Evolutionary conservation across 2,113 vertebrate species (phyloP).

Genomic region (Bombycilla garrulus): DNA sequence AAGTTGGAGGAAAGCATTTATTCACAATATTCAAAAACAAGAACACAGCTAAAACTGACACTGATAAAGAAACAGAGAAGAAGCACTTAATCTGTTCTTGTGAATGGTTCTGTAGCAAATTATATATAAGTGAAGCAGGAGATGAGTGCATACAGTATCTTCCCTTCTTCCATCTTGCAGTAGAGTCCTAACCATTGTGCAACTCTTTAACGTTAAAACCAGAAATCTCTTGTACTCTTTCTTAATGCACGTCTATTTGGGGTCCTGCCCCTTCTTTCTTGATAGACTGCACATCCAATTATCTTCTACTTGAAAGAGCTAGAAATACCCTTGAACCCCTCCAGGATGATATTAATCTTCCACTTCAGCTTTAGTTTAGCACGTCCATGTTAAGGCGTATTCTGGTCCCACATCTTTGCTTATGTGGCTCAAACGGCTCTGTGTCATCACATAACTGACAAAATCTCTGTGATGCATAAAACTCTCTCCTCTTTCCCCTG

Average conservation of each 20-base stretch:
- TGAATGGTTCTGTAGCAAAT: neutral
- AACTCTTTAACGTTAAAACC: neutral
- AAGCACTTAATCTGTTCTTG: neutral
- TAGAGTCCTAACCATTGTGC: neutral
- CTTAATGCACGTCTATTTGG: neutral
- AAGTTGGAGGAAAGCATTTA: neutral
- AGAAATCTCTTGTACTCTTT: neutral
- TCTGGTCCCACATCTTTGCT: neutral
- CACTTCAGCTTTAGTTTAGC: neutral
- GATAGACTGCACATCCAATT: neutral
- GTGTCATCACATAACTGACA: neutral
- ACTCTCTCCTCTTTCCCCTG: neutral
- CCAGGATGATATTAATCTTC: neutral
- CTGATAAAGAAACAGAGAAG: neutral
- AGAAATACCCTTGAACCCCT: neutral
- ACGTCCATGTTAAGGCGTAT: neutral
- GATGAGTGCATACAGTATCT: neutral
- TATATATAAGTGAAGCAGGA: neutral
- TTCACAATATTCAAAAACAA: neutral
- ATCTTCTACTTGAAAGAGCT: neutral
- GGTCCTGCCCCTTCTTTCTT: neutral
- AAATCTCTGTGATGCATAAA: neutral
- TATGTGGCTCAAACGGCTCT: neutral
- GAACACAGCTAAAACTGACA: neutral
- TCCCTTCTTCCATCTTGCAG: neutral